These are phyloP conservation scores for Lasioglossum calceatum DNA, from an alignment of 2,888 invertebrate species.

Conservation along the genomic window DNA sequence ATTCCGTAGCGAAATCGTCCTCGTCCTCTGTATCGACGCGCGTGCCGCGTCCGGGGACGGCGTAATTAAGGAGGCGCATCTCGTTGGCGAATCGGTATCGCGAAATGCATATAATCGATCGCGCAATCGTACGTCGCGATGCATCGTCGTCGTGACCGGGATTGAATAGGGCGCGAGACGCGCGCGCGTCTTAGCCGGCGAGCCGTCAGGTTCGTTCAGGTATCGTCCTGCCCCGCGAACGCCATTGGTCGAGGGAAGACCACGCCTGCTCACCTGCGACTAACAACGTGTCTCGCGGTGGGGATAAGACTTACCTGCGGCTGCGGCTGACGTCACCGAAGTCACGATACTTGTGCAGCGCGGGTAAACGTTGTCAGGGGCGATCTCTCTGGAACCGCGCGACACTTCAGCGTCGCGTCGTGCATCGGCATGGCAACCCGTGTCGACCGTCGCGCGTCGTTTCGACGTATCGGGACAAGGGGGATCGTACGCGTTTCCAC, in stretches of 20 bases:
- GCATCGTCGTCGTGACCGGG: constrained; percentile 36
- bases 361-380: constrained; percentile 68
- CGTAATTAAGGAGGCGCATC: neutral
- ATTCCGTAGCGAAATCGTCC: neutral
- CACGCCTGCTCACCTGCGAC: constrained; percentile 82
- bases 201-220: constrained; percentile 78
- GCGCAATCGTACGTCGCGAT: constrained; percentile 43
- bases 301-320: constrained; percentile 74
- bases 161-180: constrained; percentile 51
- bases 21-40: neutral
- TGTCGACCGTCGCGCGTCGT: neutral
- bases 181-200: constrained; percentile 73
- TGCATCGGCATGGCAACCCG: neutral
- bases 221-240: constrained; percentile 79
- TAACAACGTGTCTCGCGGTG: constrained; percentile 65
- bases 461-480: neutral
- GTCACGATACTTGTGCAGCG: constrained; percentile 75
- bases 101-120: constrained; percentile 34
- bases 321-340: constrained; percentile 76
- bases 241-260: constrained; percentile 80
- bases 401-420: constrained; percentile 22
- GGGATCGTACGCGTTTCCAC: neutral
- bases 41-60: neutral
- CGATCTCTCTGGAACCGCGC: constrained; percentile 24
- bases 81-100: constrained; percentile 18